A percentile compares a stretch with the other conserved stretches of the same genome.
Conservation (phyloP, 2,113 vertebrate genomes). For the Dendropsophus ebraccatus region DNA sequence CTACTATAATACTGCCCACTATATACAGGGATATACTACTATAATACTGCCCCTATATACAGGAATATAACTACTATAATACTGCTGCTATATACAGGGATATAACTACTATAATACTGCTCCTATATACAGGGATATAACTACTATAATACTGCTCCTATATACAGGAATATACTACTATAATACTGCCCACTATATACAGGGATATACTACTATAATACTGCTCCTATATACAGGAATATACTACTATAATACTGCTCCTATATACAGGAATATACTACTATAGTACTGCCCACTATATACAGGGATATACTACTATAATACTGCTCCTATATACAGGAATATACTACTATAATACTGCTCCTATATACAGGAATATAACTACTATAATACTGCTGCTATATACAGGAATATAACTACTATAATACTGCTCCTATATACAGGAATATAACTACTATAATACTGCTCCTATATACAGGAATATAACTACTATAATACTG, state of each 20-base stretch:
- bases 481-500: background rate
- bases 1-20: background rate
- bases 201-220: background rate
- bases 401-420: background rate
- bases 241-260: conserved; percentile 4
- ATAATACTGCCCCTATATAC: background rate
- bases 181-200: background rate
- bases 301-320: conserved; percentile 5
- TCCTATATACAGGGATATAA: background rate
- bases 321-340: background rate
- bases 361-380: background rate
- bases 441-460: conserved; percentile 1
- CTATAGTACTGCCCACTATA: background rate
- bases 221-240: background rate
- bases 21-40: background rate
- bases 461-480: background rate
- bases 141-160: too few species aligned
- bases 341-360: conserved; percentile 1
- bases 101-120: background rate
- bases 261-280: background rate
- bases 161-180: too few species aligned
- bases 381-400: background rate
- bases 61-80: background rate
- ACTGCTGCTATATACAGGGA: background rate
- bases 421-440: background rate